These are phyloP conservation scores for Condylura cristata DNA, from an alignment of 2,113 vertebrate genomes.

Conservation along the genomic window DNA sequence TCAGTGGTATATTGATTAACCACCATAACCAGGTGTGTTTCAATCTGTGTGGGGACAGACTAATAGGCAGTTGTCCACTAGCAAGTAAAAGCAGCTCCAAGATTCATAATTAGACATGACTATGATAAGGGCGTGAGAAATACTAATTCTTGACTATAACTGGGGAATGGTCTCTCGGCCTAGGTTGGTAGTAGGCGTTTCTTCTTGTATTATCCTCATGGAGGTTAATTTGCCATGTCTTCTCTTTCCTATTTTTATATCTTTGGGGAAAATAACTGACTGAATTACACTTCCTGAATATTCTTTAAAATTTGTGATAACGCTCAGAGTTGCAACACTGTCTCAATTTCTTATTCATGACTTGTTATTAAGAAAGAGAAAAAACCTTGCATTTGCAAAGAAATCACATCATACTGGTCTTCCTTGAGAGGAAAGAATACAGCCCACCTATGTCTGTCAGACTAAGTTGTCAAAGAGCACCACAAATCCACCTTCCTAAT, in stretches of 20 bases:
- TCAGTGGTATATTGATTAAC: neutral
- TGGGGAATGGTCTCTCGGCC: neutral
- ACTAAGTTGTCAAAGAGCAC: neutral
- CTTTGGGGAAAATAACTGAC: conserved; percentile 32
- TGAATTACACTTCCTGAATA: neutral
- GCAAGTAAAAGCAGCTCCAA: neutral
- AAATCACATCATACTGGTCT: neutral
- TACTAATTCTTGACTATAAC: neutral
- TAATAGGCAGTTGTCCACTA: neutral
- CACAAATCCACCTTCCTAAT: neutral
- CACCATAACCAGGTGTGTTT: neutral
- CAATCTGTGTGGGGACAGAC: neutral
- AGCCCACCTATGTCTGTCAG: neutral
- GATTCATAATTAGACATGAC: neutral
- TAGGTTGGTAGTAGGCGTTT: neutral
- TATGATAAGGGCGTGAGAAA: neutral
- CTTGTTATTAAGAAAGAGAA: conserved; percentile 64
- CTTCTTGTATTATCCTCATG: neutral
- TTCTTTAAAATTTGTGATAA: conserved; percentile 46
- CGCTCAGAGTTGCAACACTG: neutral
- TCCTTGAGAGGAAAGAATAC: neutral
- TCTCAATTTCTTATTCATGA: conserved; percentile 44
- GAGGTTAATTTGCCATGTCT: conserved; percentile 13
- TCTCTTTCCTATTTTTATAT: conserved; percentile 56
- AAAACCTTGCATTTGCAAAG: neutral